Evolutionary conservation across 2,888 invertebrate species (phyloP).

Genomic region (Octodonta nipae): DNA sequence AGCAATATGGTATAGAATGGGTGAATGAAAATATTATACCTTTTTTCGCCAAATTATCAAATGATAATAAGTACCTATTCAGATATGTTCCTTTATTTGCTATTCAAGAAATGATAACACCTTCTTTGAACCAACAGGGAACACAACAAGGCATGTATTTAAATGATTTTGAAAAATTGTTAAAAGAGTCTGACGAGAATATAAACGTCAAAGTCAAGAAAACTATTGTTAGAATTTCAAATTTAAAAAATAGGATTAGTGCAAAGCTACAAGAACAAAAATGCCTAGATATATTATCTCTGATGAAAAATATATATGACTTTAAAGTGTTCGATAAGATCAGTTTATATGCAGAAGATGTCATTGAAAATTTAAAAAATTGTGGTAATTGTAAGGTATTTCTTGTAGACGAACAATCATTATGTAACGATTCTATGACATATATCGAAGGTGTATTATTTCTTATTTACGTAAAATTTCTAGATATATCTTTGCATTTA

Average conservation of each 20-base stretch:
- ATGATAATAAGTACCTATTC: constrained; percentile 26
- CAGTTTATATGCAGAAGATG: constrained; percentile 27
- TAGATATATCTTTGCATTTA: constrained; percentile 20
- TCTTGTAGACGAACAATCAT: constrained; percentile 9
- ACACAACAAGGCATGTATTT: constrained; percentile 14
- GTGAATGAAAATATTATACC: constrained; percentile 24
- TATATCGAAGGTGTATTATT: constrained; percentile 27
- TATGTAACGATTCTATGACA: constrained; percentile 12
- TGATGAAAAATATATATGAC: constrained; percentile 16
- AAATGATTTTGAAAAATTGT: constrained; percentile 14
- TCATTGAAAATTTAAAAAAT: constrained; percentile 21
- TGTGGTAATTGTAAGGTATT: constrained; percentile 15
- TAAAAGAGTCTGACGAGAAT: constrained; percentile 9
- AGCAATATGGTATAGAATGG: constrained; percentile 30
- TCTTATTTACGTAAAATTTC: constrained; percentile 21
- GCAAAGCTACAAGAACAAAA: constrained; percentile 18
- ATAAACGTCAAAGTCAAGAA: constrained; percentile 8
- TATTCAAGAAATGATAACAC: constrained; percentile 28
- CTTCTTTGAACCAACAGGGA: constrained; percentile 18
- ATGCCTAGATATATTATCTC: constrained; percentile 12
- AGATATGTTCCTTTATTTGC: constrained; percentile 28
- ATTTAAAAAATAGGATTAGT: constrained; percentile 15
- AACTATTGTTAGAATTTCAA: constrained; percentile 10
- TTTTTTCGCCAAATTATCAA: constrained; percentile 22
- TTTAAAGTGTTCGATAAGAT: constrained; percentile 20